Base-by-base conservation (phyloP, 2,888 invertebrate species). In the Conops quadrifasciatus region DNA sequence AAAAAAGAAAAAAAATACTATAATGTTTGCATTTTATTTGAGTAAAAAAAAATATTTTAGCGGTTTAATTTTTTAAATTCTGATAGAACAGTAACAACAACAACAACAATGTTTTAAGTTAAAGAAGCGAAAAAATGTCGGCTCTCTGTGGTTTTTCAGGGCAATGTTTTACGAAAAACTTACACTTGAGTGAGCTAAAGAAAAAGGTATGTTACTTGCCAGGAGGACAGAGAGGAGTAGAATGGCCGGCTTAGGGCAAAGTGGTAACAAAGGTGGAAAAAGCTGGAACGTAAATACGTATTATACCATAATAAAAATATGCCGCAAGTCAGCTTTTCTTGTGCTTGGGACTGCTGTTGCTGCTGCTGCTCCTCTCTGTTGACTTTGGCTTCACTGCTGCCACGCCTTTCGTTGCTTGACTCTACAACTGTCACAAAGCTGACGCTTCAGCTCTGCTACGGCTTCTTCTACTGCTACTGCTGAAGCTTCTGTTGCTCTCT, bases 401-500 rank as follows among this genome's bases (percentile, higher is more conserved):
- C n/a, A n/a, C n/a, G n/a, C n/a, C n/a, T n/a, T n/a, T n/a, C n/a
- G n/a, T n/a, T n/a, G n/a, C n/a, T n/a, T n/a, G n/a, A n/a, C n/a
- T n/a, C n/a, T n/a, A n/a, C n/a, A n/a, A n/a, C n/a, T n/a, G n/a
- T n/a, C n/a, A n/a, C n/a, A n/a, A n/a, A n/a, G n/a, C n/a, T n/a
- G n/a, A n/a, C n/a, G n/a, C n/a, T n/a, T n/a, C n/a, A n/a, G n/a
- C n/a, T n/a, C n/a, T n/a, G n/a, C n/a, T n/a, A n/a, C n/a, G n/a
- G n/a, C n/a, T n/a, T n/a, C n/a, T n/a, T n/a, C n/a, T n/a, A 65
- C 65, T 59, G 30, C 30, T 60, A 26, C 49, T 64, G 45, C 36
- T 65, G 53, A 43, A 43, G n/a, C 58, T 58, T 21, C 58, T 58
- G 28, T 13, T 56, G 56, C 26, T 56, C 19, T 53, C n/a, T n/a